Conservation (phyloP, 2,113 vertebrate genomes). For the Gymnocephalus cernua region DNA sequence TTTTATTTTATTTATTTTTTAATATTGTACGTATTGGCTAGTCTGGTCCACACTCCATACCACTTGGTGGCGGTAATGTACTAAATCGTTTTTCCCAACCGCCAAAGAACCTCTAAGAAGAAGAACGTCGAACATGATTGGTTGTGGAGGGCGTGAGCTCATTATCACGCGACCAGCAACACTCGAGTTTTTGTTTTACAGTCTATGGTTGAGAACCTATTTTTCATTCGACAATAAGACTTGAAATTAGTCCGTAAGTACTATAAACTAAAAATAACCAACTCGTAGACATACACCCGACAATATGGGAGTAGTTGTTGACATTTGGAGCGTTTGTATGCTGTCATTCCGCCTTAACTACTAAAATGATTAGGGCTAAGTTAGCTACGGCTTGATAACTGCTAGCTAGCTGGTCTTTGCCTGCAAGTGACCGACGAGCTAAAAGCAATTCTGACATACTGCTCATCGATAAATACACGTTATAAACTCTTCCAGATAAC, state of each 20-base stretch:
- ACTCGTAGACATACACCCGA: background rate
- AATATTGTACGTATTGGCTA: too few species aligned
- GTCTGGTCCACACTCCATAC: too few species aligned
- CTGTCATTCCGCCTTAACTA: accelerated
- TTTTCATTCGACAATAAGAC: background rate
- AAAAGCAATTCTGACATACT: background rate
- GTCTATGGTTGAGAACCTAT: background rate
- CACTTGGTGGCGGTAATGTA: too few species aligned
- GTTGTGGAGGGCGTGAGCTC: background rate
- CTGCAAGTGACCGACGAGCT: background rate
- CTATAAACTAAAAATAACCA: background rate
- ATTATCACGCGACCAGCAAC: conserved; percentile 43
- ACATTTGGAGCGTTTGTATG: background rate
- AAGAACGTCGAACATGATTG: background rate
- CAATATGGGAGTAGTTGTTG: accelerated
- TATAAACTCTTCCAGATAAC: background rate
- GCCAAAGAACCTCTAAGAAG: too few species aligned
- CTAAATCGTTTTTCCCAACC: too few species aligned
- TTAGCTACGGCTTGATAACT: conserved; percentile 31
- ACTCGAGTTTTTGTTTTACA: too few species aligned
- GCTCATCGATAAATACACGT: background rate
- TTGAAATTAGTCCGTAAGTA: conserved; percentile 43
- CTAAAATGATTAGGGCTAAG: background rate
- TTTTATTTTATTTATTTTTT: too few species aligned
- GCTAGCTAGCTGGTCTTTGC: background rate